Evolutionary conservation across 2,797 vertebrate species (phyloP).

Genomic region (Hyperoplus immaculatus): DNA sequence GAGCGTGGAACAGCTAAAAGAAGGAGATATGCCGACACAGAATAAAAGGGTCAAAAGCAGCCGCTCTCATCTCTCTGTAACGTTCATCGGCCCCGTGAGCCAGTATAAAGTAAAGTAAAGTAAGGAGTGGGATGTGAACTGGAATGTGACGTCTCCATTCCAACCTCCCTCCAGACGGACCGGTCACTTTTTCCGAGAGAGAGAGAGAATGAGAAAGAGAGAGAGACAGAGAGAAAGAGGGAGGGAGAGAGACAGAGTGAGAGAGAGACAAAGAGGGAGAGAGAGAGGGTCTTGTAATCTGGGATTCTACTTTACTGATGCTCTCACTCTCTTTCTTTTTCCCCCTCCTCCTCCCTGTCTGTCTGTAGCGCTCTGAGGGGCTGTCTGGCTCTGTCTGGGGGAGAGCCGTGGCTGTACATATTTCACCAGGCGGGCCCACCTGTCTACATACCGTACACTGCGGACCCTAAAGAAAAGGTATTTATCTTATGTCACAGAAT

Average conservation of each 20-base stretch:
- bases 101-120: conserved; percentile 12
- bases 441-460: neutral
- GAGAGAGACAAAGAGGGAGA: conserved; percentile 45
- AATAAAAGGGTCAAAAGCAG: conserved; percentile 12
- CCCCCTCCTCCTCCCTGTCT: conserved; percentile 16
- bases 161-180: conserved; percentile 57
- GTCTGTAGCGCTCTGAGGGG: conserved; percentile 38
- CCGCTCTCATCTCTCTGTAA: conserved; percentile 34
- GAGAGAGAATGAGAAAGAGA: conserved; percentile 45
- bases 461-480: neutral
- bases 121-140: conserved; percentile 64
- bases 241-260: too few relatives aligned
- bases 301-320: conserved; percentile 77
- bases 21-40: neutral
- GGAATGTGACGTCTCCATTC: conserved; percentile 68
- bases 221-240: too few relatives aligned
- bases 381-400: conserved; percentile 51
- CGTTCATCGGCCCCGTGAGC: conserved; percentile 48
- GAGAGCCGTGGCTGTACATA: too few relatives aligned
- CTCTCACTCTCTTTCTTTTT: conserved; percentile 27
- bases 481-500: neutral
- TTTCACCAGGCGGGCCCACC: neutral
- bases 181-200: conserved; percentile 80
- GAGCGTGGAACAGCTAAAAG: conserved; percentile 1
- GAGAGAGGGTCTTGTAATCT: conserved; percentile 75